Base-by-base conservation (phyloP, 92 coral and sea anemone species). In the Zoanthus sociatus region DNA sequence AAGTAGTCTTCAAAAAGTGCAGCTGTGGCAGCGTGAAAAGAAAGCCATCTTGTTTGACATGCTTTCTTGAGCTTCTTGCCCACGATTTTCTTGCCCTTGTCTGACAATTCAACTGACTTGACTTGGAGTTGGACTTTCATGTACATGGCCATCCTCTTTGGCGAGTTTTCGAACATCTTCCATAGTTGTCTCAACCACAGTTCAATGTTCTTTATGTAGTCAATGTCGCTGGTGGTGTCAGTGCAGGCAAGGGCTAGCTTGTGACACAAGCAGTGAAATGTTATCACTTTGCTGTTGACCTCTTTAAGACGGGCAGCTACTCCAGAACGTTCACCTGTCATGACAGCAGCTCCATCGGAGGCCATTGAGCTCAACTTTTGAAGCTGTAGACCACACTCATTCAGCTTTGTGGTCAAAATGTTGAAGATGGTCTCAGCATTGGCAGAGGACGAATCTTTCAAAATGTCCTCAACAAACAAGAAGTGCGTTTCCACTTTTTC, bases 391-490 rank as follows among this genome's bases (percentile, higher is more conserved):
- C 92, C 89, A 69, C 3, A 89, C 67, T 68, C 89, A 60, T 78
- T 54, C 13, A 89, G 5, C 42, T 78, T 84, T 89, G 56, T 16
- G 42, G 70, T 84, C 30, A 89, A 67, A 30, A 89, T 89, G 89
- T 84, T 84, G 61, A 84, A 89, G n/a, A 89, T 89, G 55, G 89
- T 85, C 54, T 89, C 92, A 63, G 92, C 89, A 89, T 89, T 85
- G 76, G 92, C 89, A 63, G 89, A 84, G 78, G 61, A 56, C 0
- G 89, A 89, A 85, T 56, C 31, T 70, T 89, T 89, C 63, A 84
- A 44, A 54, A 84, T 89, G 89, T 78, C 20, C 50, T 89, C 89
- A n/a, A 89, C 92, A 89, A 89, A 84, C 92, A 89, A 78, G 86
- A 77, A 89, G 89, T 89, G 46, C 71, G 89, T 89, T 89, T 89